Percentiles rank a stretch among this genome's conserved stretches.
phyloP scores from a whole-genome alignment of 2,888 invertebrate genomes.

The Ischnura elegans region DNA sequence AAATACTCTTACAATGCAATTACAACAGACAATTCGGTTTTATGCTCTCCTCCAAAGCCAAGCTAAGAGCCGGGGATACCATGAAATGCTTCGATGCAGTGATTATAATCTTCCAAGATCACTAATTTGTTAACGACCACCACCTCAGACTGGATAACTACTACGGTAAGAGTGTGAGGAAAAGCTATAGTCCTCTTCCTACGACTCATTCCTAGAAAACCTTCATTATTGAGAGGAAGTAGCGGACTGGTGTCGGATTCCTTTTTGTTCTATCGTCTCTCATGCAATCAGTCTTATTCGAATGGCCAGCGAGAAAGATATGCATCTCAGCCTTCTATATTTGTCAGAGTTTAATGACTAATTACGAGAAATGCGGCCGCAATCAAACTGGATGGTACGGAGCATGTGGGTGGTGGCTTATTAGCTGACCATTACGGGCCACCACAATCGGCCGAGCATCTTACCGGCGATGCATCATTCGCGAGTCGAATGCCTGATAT shows the following conservation, averaged over 20 bases:
- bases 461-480: neutral
- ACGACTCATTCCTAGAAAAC: neutral
- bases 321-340: neutral
- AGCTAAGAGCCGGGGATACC: too few species aligned
- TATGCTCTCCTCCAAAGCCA: too few species aligned
- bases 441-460: neutral
- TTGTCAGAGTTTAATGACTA: neutral
- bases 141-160: too few species aligned
- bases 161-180: too few species aligned
- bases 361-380: neutral
- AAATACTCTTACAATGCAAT: too few species aligned
- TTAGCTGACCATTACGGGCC: neutral
- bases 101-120: too few species aligned
- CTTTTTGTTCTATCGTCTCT: neutral
- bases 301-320: neutral
- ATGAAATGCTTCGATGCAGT: too few species aligned
- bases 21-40: too few species aligned
- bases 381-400: neutral
- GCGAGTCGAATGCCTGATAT: neutral
- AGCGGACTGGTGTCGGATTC: neutral
- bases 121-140: too few species aligned
- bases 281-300: neutral
- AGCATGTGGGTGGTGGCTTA: neutral
- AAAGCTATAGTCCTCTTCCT: neutral
- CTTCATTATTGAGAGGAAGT: neutral